phyloP scores from a whole-genome alignment of 2,797 vertebrate genomes.

The Meriones psammophilus region DNA sequence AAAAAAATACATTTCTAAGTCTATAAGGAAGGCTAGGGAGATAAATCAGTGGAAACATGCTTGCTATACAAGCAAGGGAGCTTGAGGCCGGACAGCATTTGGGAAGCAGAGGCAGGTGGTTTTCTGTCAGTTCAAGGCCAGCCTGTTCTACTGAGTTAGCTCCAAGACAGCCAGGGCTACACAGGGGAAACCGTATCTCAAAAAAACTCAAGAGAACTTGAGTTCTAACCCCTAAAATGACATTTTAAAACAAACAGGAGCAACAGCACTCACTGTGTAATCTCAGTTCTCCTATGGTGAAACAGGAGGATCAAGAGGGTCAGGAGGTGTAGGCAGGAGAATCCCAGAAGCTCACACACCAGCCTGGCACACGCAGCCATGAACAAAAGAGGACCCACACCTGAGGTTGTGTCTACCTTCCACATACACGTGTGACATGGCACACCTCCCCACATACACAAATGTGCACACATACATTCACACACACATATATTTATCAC shows the following conservation, averaged over 20 bases:
- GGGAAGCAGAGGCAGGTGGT: too few species aligned
- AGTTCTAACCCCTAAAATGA: not conserved
- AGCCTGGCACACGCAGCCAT: not conserved
- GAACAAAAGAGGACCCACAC: not conserved
- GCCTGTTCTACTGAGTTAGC: too few species aligned
- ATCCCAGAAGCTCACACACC: not conserved
- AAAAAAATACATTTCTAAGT: not conserved
- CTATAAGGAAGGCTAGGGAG: not conserved
- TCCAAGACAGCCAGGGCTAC: too few species aligned
- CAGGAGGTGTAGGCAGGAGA: not conserved
- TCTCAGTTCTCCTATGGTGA: not conserved
- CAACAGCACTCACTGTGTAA: not conserved
- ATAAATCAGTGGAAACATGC: not conserved
- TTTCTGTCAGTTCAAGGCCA: too few species aligned
- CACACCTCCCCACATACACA: not conserved
- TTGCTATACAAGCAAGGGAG: not conserved
- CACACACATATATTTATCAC: not conserved
- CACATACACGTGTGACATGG: not conserved
- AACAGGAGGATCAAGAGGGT: too few species aligned
- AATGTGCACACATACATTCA: not conserved
- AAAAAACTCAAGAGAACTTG: not conserved
- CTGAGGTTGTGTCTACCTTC: not conserved
- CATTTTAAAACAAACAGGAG: not conserved
- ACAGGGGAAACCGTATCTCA: too few species aligned
- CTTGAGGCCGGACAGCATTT: too few species aligned